Evolutionary conservation across 2,888 invertebrate genomes (phyloP), one percentile per base, ranked within the genome.

Genomic region (Leucophora obtusa): DNA sequence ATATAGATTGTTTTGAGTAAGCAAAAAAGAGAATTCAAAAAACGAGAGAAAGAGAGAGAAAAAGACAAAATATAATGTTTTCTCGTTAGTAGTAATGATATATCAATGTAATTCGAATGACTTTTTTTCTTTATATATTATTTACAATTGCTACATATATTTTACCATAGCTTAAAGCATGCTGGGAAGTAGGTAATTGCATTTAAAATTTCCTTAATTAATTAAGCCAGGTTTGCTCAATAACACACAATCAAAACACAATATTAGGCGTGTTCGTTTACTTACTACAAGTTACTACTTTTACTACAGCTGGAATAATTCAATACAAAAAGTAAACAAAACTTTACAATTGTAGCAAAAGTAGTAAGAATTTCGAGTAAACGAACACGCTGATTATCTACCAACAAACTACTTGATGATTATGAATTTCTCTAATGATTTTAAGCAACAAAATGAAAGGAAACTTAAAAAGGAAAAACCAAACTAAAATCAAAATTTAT

Each of bases 31-130:
- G 38, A 82, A 71, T 28, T 69, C n/a, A 65, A 43, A 69, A 43
- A 18, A 51, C 18, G 60, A 80, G 28, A 75, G 47, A 66, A 54
- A 70, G 53, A 75, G 47, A 69, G 35, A 59, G 2, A 53, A 17
- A 77, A 15, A 73, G 77, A 78, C 21, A 78, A 72, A 66, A 78
- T 60, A 62, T 66, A 18, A 28, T 24, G 33, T 70, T 35, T 66
- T 69, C 38, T 0, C 18, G 66, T 81, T 76, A 62, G 71, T 80
- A 35, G 28, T 38, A 58, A 75, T 80, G 62, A 56, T 6, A 28
- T 1, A 28, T n/a, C 2, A 54, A 21, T 58, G 28, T 33, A 3
- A 35, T 15, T n/a, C 2, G n/a, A 47, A 47, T 47, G 43, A 47
- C 1, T 47, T 10, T 38, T 47, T 47, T 43, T 2, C 11, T 47